Percentiles rank a stretch among this genome's conserved stretches.
phyloP scores from a whole-genome alignment of 2,797 vertebrate species.

The Acestrorhynchus altus region DNA sequence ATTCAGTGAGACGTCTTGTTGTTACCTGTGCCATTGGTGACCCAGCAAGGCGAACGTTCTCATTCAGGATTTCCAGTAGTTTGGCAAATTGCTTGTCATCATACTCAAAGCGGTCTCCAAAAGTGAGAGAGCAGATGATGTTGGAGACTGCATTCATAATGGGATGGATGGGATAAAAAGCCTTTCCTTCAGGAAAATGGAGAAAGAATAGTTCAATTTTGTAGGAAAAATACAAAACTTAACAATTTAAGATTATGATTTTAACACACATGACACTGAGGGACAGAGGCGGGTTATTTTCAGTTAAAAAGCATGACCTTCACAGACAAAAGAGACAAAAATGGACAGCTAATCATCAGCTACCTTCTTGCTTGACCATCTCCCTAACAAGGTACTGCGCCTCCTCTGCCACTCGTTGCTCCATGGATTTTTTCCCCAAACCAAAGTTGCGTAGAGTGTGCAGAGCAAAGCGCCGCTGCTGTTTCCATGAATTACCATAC shows the following conservation, averaged over 20 bases:
- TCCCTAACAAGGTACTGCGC: constrained; percentile 60
- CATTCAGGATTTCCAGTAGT: constrained; percentile 36
- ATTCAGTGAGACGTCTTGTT: no score
- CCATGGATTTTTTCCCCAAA: constrained; percentile 70
- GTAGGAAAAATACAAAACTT: background rate
- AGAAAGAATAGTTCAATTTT: background rate
- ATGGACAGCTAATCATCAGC: background rate
- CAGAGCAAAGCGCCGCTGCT: constrained; percentile 76
- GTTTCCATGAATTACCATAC: constrained; percentile 70
- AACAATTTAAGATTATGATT: no score
- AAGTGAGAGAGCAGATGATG: constrained; percentile 68
- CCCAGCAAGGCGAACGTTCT: constrained; percentile 24
- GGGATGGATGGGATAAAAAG: constrained; percentile 56
- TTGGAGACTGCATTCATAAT: constrained; percentile 66
- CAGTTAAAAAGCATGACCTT: no score
- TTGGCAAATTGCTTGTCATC: constrained; percentile 40
- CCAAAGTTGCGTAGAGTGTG: constrained; percentile 66
- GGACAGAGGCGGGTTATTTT: no score
- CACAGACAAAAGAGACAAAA: no score
- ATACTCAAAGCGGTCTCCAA: constrained; percentile 64
- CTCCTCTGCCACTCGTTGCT: constrained; percentile 70
- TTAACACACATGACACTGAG: no score
- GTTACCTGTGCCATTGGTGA: constrained; percentile 48
- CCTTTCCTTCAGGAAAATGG: constrained; percentile 39
- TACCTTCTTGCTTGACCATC: constrained; percentile 69